These are phyloP conservation scores for Agriopis leucophaearia DNA, from an alignment of 2,888 invertebrate genomes.

Conservation along the genomic window DNA sequence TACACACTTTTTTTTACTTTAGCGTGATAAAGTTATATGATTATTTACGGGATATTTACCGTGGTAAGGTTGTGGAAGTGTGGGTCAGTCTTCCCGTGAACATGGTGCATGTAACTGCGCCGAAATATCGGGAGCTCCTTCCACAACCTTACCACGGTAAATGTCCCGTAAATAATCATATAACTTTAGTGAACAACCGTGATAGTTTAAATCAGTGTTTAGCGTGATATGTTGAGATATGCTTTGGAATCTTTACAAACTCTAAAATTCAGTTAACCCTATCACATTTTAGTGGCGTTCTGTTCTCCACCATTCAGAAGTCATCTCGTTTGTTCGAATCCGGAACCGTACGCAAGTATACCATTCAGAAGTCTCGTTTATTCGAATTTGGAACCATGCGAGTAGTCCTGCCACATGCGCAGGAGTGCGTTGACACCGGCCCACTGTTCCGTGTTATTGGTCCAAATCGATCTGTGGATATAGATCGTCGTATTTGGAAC, in stretches of 20 bases:
- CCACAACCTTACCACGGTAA: no score
- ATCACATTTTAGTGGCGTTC: conserved; percentile 11
- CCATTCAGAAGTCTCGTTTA: conserved; percentile 15
- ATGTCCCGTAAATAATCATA: no score
- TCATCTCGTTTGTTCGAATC: conserved; percentile 27
- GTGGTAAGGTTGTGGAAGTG: no score
- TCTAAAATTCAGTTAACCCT: background rate
- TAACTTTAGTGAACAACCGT: no score
- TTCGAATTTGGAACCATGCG: conserved; percentile 27
- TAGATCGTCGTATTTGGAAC: conserved; percentile 62
- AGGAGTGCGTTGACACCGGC: conserved; percentile 72
- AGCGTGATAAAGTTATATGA: no score
- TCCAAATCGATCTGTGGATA: conserved; percentile 70
- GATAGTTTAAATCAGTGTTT: no score
- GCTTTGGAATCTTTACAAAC: background rate
- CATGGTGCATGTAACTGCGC: no score
- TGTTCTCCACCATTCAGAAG: conserved; percentile 13
- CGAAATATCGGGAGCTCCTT: no score
- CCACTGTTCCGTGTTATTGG: conserved; percentile 75
- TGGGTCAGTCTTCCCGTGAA: no score
- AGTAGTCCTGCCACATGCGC: conserved; percentile 40
- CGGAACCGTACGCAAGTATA: conserved; percentile 3
- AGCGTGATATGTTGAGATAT: background rate
- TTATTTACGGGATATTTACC: no score
- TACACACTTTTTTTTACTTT: no score